Percentiles rank a stretch among this genome's conserved stretches.
Evolutionary conservation across 2,113 vertebrate species (phyloP).

Genomic region (Cromileptes altivelis): DNA sequence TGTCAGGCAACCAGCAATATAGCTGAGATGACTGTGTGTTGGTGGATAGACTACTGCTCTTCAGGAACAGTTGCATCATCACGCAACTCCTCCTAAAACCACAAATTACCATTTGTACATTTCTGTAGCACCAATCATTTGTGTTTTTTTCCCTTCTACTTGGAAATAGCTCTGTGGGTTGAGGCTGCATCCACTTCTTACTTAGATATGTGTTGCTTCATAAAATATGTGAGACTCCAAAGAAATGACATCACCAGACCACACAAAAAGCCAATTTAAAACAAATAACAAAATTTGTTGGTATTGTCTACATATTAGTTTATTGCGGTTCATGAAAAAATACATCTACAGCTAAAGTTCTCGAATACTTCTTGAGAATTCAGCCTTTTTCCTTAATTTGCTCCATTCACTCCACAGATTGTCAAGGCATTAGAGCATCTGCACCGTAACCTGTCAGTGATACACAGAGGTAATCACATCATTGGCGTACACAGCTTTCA

Average conservation of each 20-base stretch:
- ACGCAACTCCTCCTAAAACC: background rate
- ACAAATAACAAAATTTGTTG: background rate
- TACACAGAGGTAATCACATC: slow-evolving; percentile 93
- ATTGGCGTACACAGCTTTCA: background rate
- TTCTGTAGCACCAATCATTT: background rate
- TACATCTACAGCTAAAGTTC: background rate
- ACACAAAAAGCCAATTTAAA: background rate
- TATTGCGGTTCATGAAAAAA: background rate
- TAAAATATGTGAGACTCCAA: background rate
- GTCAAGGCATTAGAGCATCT: slow-evolving; percentile 98
- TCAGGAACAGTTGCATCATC: background rate
- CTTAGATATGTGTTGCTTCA: background rate
- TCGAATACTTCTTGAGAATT: background rate
- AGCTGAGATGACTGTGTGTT: background rate
- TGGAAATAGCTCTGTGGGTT: background rate
- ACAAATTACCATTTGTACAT: background rate
- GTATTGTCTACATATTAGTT: background rate
- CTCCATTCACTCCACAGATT: slow-evolving; percentile 87
- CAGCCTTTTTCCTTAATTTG: background rate
- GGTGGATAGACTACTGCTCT: background rate
- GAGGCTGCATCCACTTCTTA: background rate
- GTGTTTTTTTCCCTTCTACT: background rate
- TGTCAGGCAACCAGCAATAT: slow-evolving; percentile 4
- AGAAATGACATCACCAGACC: background rate
- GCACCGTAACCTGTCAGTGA: slow-evolving; percentile 97